These are phyloP conservation scores for Phyllotis vaccarum DNA, from an alignment of 2,797 vertebrate species.

Conservation along the genomic window DNA sequence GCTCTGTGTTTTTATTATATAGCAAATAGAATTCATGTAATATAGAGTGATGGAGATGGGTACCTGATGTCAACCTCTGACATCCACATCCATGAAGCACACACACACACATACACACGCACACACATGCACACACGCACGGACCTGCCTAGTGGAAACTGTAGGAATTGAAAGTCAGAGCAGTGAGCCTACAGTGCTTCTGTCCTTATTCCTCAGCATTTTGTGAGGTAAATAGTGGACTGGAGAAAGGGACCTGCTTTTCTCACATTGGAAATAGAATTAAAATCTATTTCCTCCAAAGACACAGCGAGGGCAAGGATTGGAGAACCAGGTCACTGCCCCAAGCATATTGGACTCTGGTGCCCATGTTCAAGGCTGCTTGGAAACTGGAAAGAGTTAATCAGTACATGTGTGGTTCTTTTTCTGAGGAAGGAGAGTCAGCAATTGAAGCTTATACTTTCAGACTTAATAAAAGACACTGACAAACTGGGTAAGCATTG, in stretches of 20 bases:
- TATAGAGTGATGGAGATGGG: not conserved
- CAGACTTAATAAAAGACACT: conserved; percentile 86
- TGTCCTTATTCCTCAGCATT: not conserved
- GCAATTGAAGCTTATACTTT: conserved; percentile 81
- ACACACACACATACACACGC: not conserved
- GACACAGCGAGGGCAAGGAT: not conserved
- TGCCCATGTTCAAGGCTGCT: not conserved
- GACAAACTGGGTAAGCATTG: conserved; percentile 87
- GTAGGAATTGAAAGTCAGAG: not conserved
- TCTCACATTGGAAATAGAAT: not conserved
- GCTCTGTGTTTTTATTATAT: no score
- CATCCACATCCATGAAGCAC: not conserved
- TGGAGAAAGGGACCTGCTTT: not conserved
- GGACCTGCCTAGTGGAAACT: not conserved
- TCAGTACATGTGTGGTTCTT: conserved; percentile 10
- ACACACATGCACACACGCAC: not conserved
- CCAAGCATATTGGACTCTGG: not conserved
- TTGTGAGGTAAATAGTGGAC: no score
- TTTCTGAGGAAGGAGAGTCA: conserved; percentile 60
- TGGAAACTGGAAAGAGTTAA: conserved; percentile 62
- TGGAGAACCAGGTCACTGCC: not conserved
- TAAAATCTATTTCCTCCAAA: not conserved
- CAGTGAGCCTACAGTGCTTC: accelerated
- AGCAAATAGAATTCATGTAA: no score
- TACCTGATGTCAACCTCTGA: not conserved